These are phyloP conservation scores for Pteruthius melanotis DNA, from an alignment of 2,113 vertebrate species.

Conservation along the genomic window DNA sequence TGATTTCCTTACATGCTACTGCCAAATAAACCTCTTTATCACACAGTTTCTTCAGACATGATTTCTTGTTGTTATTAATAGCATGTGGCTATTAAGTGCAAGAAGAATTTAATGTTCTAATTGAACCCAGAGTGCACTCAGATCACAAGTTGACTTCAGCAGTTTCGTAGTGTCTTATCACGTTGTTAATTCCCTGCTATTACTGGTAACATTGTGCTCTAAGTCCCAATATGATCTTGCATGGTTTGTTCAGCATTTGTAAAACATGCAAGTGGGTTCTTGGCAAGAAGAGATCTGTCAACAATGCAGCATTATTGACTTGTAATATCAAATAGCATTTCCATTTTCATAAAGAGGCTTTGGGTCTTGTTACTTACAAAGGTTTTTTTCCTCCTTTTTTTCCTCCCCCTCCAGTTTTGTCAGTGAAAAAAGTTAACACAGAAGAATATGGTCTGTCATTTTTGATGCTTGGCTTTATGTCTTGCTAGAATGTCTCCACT, in stretches of 20 bases:
- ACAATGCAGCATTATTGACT: background rate
- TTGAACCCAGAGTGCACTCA: background rate
- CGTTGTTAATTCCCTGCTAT: background rate
- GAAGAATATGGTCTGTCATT: background rate
- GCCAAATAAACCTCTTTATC: background rate
- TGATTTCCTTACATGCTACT: background rate
- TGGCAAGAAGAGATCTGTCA: background rate
- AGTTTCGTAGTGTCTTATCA: conserved; percentile 3
- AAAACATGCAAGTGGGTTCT: background rate
- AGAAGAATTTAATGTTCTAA: background rate
- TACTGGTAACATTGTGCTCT: background rate
- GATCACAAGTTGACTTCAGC: background rate
- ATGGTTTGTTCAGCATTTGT: background rate
- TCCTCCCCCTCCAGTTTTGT: background rate
- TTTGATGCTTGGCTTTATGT: background rate
- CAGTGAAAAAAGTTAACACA: background rate
- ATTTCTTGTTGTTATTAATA: background rate
- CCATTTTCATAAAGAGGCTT: background rate
- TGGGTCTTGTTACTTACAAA: background rate
- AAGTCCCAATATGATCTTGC: background rate
- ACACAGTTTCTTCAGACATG: background rate
- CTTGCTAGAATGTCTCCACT: background rate
- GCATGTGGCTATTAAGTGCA: background rate
- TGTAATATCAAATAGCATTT: background rate
- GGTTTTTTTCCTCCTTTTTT: background rate